Evolutionary conservation across 2,888 invertebrate species (phyloP).

Genomic region (Liopterus haemorrhoidalis): DNA sequence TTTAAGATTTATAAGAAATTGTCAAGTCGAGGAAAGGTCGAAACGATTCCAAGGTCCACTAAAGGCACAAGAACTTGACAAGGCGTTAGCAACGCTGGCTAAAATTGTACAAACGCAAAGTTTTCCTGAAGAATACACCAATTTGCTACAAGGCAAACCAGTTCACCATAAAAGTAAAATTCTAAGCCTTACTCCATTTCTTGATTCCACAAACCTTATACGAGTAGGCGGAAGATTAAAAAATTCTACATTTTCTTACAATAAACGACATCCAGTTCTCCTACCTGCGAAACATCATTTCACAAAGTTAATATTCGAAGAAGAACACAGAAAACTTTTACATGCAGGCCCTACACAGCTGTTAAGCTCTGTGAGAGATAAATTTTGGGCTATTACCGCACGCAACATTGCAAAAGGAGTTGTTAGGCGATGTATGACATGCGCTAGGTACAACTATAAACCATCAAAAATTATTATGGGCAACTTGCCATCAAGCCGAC

Average conservation of each 20-base stretch:
- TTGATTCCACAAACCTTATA: neutral
- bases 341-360: neutral
- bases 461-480: too few relatives aligned
- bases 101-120: too few relatives aligned
- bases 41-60: too few relatives aligned
- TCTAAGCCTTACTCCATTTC: neutral
- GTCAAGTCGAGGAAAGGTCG: too few relatives aligned
- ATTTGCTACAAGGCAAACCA: too few relatives aligned
- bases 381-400: neutral
- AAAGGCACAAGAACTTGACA: too few relatives aligned
- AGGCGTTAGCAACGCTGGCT: too few relatives aligned
- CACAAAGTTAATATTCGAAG: neutral
- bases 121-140: too few relatives aligned
- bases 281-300: neutral
- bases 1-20: too few relatives aligned
- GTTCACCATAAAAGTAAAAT: neutral
- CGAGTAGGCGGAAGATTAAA: slow-evolving; percentile 1
- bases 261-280: slow-evolving; percentile 2
- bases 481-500: neutral
- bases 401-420: neutral
- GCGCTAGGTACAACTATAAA: too few relatives aligned
- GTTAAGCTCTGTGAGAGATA: neutral
- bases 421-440: neutral
- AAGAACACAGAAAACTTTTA: neutral
- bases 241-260: neutral